These are phyloP conservation scores for Cephus spinipes DNA, from an alignment of 2,888 invertebrate genomes.

Conservation along the genomic window DNA sequence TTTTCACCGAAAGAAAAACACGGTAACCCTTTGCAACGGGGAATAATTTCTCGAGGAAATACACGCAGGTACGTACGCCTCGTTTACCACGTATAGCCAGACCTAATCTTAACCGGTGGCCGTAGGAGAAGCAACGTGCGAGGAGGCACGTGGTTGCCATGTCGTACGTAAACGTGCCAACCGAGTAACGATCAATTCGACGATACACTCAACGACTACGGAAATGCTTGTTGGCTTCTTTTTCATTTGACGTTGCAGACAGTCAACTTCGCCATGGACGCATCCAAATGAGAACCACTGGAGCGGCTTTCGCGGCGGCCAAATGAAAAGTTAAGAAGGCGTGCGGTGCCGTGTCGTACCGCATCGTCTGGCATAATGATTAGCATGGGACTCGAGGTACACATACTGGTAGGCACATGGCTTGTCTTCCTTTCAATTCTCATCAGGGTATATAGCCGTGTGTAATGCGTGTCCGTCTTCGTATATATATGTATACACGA, in stretches of 20 bases:
- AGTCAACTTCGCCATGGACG: background rate
- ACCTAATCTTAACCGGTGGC: background rate
- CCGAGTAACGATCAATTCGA: background rate
- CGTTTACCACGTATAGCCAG: background rate
- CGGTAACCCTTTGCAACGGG: background rate
- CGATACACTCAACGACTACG: background rate
- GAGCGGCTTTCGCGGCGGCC: slow-evolving; percentile 25
- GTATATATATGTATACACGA: background rate
- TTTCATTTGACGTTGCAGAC: background rate
- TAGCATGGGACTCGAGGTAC: slow-evolving; percentile 29
- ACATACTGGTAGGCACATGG: slow-evolving; percentile 25
- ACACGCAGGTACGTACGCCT: background rate
- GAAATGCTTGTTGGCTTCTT: background rate
- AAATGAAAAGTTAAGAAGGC: slow-evolving; percentile 41
- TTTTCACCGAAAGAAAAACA: slow-evolving; percentile 6
- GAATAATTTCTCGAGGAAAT: background rate
- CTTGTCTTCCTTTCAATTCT: background rate
- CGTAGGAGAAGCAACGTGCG: background rate
- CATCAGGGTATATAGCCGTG: background rate
- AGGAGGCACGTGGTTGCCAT: background rate
- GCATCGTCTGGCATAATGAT: slow-evolving; percentile 46
- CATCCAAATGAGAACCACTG: slow-evolving; percentile 32
- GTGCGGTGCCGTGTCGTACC: slow-evolving; percentile 39
- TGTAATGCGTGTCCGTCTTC: background rate
- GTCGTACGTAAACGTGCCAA: background rate